Base-by-base conservation (phyloP, 2,113 vertebrate genomes). In the Scalopus aquaticus region DNA sequence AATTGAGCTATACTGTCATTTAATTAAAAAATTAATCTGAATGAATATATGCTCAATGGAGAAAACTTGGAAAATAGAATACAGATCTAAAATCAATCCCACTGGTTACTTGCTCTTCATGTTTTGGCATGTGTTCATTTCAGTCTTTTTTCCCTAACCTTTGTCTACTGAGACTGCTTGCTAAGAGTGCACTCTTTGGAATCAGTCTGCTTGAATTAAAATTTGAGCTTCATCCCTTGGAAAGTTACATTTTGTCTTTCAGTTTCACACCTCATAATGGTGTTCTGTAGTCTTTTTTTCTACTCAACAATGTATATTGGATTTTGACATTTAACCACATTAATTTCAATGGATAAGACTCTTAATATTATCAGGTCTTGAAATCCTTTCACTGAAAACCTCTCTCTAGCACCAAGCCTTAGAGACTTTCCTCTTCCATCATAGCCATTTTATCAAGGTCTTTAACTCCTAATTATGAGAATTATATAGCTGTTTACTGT, bases 11-110 rank as follows among this genome's bases (percentile, higher is more conserved):
- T 44, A 64, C 9, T 76, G 58, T 73, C 15, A 72, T 65, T 84
- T 73, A 85, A 76, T 88, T 80, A 73, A 84, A 81, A 94, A 64
- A 30, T 58, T 51, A 80, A 80, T 65, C 37, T 58, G n/a, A 90
- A 76, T 92, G 46, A 72, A 65, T 81, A 64, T 42, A 17, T 80
- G 22, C 22, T 65, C 51, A 80, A 2, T 81, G 42, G 62, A 86
- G 64, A 93, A 90, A 94, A 73, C 35, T 72, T 87, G 2, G 64
- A 77, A n/a, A 90, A 90, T 32, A 92, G 58, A 58, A 65, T 86
- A 90, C 9, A 77, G 51, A 24, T 96, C 26, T 69, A 83, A 76
- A 87, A 62, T 39, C 8, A 91, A 11, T 91, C 44, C 85, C 4
- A 44, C 44, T 44, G 44, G 44, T 44, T 44, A 44, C 44, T 9